Conservation (phyloP, 2,113 vertebrate genomes). For the Oophaga pumilio region DNA sequence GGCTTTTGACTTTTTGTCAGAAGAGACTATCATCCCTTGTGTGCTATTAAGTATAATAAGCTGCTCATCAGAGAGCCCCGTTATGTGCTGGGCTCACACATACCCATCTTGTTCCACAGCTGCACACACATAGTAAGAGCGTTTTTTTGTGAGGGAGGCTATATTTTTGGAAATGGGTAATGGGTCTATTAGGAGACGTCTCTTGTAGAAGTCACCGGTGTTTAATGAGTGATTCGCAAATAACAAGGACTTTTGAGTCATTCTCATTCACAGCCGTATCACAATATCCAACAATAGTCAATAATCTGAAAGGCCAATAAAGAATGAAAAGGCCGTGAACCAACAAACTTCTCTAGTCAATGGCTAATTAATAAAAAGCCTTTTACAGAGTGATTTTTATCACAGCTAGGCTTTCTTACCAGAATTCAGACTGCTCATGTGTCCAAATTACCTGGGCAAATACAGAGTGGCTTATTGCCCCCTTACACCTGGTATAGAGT, state of each 20-base stretch:
- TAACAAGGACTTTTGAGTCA: not conserved
- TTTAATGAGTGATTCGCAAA: not conserved
- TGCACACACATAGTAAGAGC: slow-evolving; percentile 29
- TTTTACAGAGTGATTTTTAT: not conserved
- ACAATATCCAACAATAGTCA: not conserved
- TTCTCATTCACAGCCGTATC: not conserved
- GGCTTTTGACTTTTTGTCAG: slow-evolving; percentile 52
- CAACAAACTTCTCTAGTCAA: not conserved
- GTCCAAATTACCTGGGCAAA: no score
- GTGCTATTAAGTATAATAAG: slow-evolving; percentile 39
- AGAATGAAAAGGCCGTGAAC: not conserved
- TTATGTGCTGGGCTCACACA: slow-evolving; percentile 21
- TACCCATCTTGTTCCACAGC: slow-evolving; percentile 53
- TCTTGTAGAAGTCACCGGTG: not conserved
- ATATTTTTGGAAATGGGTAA: slow-evolving; percentile 28
- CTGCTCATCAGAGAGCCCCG: slow-evolving; percentile 12
- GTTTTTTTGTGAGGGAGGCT: not conserved
- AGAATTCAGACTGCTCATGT: no score
- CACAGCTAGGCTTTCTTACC: not conserved
- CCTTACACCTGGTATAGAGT: no score
- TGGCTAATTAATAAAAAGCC: not conserved
- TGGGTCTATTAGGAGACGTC: slow-evolving; percentile 31
- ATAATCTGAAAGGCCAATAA: not conserved
- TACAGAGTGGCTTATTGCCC: no score
- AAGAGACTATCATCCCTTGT: slow-evolving; percentile 53